A percentile compares a stretch with the other conserved stretches of the same genome.
Evolutionary conservation across 2,113 vertebrate genomes (phyloP).

Genomic region (Gallinago jamesoni): DNA sequence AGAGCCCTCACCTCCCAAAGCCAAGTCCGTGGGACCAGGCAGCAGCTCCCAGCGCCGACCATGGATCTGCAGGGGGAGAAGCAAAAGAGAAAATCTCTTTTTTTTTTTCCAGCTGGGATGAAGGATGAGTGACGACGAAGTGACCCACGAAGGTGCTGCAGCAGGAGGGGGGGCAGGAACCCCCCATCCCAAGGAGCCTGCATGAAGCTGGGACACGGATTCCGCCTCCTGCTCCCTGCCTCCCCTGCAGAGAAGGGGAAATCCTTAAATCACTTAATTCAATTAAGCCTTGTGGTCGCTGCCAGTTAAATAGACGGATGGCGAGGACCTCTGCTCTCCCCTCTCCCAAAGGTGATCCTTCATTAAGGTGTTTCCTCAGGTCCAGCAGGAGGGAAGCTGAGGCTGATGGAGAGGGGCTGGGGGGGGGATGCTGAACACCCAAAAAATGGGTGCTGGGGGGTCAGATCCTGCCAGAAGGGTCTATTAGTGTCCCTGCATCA

Average conservation of each 20-base stretch:
- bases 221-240: neutral
- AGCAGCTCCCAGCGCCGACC: neutral
- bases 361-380: neutral
- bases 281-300: neutral
- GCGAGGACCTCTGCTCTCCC: neutral
- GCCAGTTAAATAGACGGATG: neutral
- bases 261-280: conserved; percentile 34
- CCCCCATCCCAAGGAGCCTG: neutral
- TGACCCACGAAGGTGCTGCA: neutral
- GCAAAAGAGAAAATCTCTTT: neutral
- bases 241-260: neutral
- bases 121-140: neutral
- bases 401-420: neutral
- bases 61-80: neutral
- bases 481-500: neutral
- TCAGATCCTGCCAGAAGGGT: neutral
- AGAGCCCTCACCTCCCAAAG: neutral
- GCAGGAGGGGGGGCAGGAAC: neutral
- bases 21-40: neutral
- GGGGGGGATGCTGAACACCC: too few species aligned
- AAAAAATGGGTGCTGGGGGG: neutral
- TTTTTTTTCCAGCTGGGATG: neutral
- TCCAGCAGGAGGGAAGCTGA: neutral
- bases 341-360: neutral
- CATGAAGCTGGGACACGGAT: accelerated